Evolutionary conservation across 2,888 invertebrate genomes (phyloP).

Genomic region (Eilema depressum): DNA sequence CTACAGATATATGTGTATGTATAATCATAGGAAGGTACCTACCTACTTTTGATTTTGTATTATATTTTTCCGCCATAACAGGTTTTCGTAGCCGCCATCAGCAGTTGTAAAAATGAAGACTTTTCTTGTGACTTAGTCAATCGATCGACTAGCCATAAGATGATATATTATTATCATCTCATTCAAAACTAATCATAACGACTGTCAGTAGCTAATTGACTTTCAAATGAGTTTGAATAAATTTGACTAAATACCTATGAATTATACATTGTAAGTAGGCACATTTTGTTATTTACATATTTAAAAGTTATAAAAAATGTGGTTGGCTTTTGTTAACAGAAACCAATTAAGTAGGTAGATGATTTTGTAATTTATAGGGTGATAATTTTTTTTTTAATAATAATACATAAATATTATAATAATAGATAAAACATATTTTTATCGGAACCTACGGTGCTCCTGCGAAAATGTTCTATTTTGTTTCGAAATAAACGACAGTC

Average conservation of each 20-base stretch:
- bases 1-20: too few species aligned
- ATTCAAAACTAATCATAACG: background rate
- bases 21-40: too few species aligned
- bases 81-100: too few species aligned
- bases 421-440: too few species aligned
- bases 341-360: background rate
- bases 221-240: background rate
- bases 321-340: background rate
- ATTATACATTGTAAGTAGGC: background rate
- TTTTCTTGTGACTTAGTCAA: background rate
- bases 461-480: background rate
- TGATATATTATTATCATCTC: background rate
- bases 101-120: too few species aligned
- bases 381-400: too few species aligned
- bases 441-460: background rate
- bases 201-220: background rate
- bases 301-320: slow-evolving; percentile 4
- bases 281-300: background rate
- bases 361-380: background rate
- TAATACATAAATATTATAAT: too few species aligned
- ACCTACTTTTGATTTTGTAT: too few species aligned
- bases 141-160: background rate
- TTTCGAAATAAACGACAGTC: background rate
- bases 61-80: too few species aligned
- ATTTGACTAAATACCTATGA: slow-evolving; percentile 2